Evolutionary conservation across 2,888 invertebrate genomes (phyloP).

Genomic region (Homarus gammarus): DNA sequence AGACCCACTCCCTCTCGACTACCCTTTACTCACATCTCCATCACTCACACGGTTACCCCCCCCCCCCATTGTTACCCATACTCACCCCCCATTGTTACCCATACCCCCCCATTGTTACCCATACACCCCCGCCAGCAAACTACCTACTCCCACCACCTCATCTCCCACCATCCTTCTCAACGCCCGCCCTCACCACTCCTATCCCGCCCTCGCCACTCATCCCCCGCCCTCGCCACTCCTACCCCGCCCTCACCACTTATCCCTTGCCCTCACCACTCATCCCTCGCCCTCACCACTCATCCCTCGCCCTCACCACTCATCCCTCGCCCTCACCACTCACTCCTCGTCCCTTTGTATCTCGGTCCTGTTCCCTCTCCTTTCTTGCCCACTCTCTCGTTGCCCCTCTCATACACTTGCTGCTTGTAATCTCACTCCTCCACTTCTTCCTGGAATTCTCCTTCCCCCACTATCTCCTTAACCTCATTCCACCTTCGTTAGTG

Average conservation of each 20-base stretch:
- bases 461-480: too few relatives aligned
- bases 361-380: too few relatives aligned
- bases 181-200: background rate
- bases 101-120: too few relatives aligned
- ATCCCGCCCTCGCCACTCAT: background rate
- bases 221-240: background rate
- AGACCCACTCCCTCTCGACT: background rate
- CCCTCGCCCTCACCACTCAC: background rate
- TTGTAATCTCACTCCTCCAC: too few relatives aligned
- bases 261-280: background rate
- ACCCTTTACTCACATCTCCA: background rate
- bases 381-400: background rate
- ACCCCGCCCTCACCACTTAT: background rate
- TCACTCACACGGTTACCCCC: background rate
- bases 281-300: background rate
- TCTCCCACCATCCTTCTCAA: too few relatives aligned
- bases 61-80: background rate
- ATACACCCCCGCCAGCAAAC: too few relatives aligned
- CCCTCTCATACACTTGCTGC: background rate
- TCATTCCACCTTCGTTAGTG: too few relatives aligned
- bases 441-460: too few relatives aligned
- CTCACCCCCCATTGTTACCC: too few relatives aligned
- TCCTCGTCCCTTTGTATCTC: too few relatives aligned
- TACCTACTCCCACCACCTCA: too few relatives aligned
- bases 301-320: background rate